Conservation (phyloP, 2,797 vertebrate genomes). For the Spea hammondii region DNA sequence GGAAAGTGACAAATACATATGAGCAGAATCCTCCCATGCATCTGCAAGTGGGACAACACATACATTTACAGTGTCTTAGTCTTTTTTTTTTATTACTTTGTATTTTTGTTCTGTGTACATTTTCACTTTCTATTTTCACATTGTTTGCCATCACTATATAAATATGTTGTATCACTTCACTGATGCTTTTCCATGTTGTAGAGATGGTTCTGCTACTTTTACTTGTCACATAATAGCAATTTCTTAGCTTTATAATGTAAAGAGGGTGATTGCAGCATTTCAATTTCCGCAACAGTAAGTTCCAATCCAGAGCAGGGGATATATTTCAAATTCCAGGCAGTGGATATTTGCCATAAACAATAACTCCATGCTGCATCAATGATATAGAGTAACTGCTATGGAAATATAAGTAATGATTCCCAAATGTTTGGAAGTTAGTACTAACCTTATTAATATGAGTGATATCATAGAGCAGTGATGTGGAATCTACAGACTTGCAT, state of each 20-base stretch:
- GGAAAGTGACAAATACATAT: too few relatives aligned
- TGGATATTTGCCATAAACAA: constrained; percentile 46
- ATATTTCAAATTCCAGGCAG: constrained; percentile 42
- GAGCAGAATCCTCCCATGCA: too few relatives aligned
- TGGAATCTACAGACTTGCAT: constrained; percentile 9
- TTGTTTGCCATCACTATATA: constrained; percentile 29
- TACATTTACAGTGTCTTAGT: too few relatives aligned
- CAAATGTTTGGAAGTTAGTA: constrained; percentile 40
- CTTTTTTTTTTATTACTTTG: not conserved
- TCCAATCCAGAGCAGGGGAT: constrained; percentile 38
- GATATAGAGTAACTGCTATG: constrained; percentile 44
- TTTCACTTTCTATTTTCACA: not conserved
- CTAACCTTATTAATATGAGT: constrained; percentile 2
- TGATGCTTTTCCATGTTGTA: constrained; percentile 36
- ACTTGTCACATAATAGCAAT: constrained; percentile 47
- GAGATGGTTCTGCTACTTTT: constrained; percentile 39
- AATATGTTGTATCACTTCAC: constrained; percentile 37
- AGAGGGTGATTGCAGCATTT: constrained; percentile 38
- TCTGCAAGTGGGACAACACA: too few relatives aligned
- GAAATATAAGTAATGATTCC: constrained; percentile 40
- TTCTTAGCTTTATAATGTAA: constrained; percentile 36
- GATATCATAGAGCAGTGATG: constrained; percentile 8
- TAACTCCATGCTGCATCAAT: constrained; percentile 37
- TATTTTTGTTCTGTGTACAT: not conserved
- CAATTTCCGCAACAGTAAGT: constrained; percentile 42